These are phyloP conservation scores for Agonopterix arenella DNA, from an alignment of 2,888 invertebrate genomes.

Conservation along the genomic window DNA sequence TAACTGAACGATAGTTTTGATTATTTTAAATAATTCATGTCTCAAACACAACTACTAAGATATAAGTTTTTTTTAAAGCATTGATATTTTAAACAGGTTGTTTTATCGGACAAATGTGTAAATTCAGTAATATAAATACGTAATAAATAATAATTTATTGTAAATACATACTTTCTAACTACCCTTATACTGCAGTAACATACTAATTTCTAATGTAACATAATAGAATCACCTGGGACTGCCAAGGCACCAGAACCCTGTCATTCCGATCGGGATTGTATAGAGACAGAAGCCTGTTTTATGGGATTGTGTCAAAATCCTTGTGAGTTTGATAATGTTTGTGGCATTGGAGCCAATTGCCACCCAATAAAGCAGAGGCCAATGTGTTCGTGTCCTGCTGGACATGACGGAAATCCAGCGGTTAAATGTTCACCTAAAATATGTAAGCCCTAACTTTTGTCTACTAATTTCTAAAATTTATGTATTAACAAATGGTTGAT, in stretches of 20 bases:
- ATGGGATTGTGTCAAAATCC: constrained; percentile 89
- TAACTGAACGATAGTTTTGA: neutral
- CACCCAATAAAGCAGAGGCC: constrained; percentile 89
- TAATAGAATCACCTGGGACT: constrained; percentile 82
- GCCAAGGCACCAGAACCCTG: constrained; percentile 86
- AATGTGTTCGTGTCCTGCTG: constrained; percentile 87
- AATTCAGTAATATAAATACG: constrained; percentile 10
- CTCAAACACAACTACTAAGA: no score
- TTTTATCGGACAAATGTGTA: constrained; percentile 71
- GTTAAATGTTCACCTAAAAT: constrained; percentile 86
- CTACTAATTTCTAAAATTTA: constrained; percentile 1
- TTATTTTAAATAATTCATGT: neutral
- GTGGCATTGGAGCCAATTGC: constrained; percentile 86
- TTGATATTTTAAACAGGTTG: constrained; percentile 15
- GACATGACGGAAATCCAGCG: constrained; percentile 89
- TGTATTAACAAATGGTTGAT: neutral
- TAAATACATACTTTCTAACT: constrained; percentile 8
- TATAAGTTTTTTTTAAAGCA: neutral
- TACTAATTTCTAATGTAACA: constrained; percentile 55
- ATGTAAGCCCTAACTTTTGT: constrained; percentile 78
- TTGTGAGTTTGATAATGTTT: constrained; percentile 87
- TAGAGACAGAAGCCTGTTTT: constrained; percentile 89
- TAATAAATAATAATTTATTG: neutral
- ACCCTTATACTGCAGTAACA: constrained; percentile 34
- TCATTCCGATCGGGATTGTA: constrained; percentile 89